Base-by-base conservation (phyloP, 2,113 vertebrate genomes). In the Leptobrachium ailaonicum region DNA sequence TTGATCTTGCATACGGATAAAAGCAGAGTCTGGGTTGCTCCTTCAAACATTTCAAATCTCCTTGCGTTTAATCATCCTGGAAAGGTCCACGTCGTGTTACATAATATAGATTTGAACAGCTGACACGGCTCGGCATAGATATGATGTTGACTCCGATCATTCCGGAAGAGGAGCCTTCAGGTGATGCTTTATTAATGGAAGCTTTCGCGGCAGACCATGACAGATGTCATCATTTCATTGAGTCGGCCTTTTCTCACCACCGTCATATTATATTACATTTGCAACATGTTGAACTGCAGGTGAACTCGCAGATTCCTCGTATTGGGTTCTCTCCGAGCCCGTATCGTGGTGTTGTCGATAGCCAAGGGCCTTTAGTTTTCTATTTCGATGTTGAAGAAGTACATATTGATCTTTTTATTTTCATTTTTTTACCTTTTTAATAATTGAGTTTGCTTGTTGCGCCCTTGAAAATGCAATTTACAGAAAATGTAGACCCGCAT, bases 221-320 rank as follows among this genome's bases (percentile, higher is more conserved):
- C 32, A 53, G 10, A 50, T 72, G 58, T 64, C 20, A 58, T 42
- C 50, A 41, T 62, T 42, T 40, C n/a, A 56, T 43, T 45, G 40
- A 9, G 43, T 68, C 47, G 68, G 8, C 69, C 47, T 50, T 40
- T 53, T 10, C 42, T 70, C 66, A 56, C 12, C 47, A 20, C 60
- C 66, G 32, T 73, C 41, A 66, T 56, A 79, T 43, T 58, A 58
- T 14, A 66, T 79, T 73, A 54, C 45, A 45, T 43, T 40, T 50
- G 0, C 40, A 14, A 73, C 54, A 42, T 7, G 1, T 56, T 13
- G 8, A 58, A 32, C 20, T n/a, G 41, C 58, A 9, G 20, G 62
- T 62, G 75, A 58, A 44, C 20, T 32, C 20, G 1, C 20, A 32
- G 20, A 76, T 76, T 56, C 32, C n/a, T 41, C 10, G 63, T 47